Conservation (phyloP, 2,888 invertebrate genomes). For the Acleris laterana region DNA sequence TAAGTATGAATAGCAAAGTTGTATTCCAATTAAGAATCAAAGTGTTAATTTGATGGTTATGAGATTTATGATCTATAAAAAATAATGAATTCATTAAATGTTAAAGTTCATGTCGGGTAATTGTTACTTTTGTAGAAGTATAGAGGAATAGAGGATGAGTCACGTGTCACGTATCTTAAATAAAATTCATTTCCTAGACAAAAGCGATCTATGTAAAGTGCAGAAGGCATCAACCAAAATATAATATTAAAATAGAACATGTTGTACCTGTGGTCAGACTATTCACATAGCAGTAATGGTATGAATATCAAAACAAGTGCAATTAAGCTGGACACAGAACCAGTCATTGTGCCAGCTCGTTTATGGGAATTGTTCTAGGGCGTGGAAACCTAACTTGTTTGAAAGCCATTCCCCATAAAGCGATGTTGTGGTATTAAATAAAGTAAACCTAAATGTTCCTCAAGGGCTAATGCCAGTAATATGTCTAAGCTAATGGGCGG, state of each 20-base stretch:
- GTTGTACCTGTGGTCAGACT: too few species aligned
- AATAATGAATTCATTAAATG: too few species aligned
- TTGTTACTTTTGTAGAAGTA: too few species aligned
- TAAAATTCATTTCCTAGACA: too few species aligned
- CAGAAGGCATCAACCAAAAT: too few species aligned
- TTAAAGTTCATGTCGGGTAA: too few species aligned
- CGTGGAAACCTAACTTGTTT: slow-evolving; percentile 27
- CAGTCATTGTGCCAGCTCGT: slow-evolving; percentile 5
- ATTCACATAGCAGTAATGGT: neutral
- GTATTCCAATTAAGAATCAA: slow-evolving; percentile 41
- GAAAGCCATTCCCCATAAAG: slow-evolving; percentile 30
- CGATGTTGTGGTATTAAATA: slow-evolving; percentile 31
- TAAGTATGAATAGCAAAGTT: slow-evolving; percentile 32
- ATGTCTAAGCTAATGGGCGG: slow-evolving; percentile 18
- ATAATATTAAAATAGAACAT: too few species aligned
- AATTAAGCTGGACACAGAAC: neutral
- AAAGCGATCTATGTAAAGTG: too few species aligned
- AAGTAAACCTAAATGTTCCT: slow-evolving; percentile 33
- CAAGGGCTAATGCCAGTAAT: slow-evolving; percentile 23
- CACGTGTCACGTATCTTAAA: too few species aligned
- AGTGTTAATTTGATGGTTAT: neutral
- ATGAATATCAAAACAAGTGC: neutral
- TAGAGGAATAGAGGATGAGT: too few species aligned
- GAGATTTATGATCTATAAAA: neutral
- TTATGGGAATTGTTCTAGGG: slow-evolving; percentile 20